These are phyloP conservation scores for Mamestra brassicae DNA, from an alignment of 2,888 invertebrate species.

Conservation along the genomic window DNA sequence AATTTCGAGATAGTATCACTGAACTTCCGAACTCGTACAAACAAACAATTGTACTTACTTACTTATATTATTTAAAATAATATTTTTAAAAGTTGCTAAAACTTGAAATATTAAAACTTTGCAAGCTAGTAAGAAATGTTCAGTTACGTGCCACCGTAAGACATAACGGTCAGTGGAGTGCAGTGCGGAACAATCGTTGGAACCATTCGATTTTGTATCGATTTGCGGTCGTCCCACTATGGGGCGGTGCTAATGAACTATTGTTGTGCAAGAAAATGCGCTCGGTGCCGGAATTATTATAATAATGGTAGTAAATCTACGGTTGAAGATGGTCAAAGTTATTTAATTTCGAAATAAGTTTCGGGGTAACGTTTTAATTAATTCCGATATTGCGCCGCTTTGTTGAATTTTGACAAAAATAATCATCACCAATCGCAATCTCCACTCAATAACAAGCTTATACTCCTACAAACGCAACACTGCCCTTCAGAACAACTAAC, in stretches of 20 bases:
- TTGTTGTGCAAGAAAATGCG: constrained; percentile 44
- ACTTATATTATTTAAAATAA: no score
- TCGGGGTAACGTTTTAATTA: no score
- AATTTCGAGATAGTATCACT: no score
- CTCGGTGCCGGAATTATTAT: constrained; percentile 2
- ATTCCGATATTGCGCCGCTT: no score
- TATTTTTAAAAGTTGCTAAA: no score
- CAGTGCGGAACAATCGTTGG: constrained; percentile 60
- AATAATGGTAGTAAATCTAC: neutral
- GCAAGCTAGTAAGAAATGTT: constrained; percentile 12
- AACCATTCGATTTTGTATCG: constrained; percentile 59
- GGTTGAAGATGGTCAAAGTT: no score
- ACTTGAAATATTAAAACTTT: neutral
- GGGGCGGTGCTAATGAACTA: constrained; percentile 56
- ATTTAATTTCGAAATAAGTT: no score
- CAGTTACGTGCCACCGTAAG: constrained; percentile 35
- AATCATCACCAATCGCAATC: neutral
- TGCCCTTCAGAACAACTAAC: neutral
- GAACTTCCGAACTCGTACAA: no score
- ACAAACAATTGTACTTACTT: no score
- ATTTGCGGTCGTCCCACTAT: constrained; percentile 62
- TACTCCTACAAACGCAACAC: neutral
- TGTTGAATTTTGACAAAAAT: neutral
- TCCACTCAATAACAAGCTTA: no score
- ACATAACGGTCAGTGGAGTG: constrained; percentile 57